Percentiles rank a stretch among this genome's conserved stretches.
Evolutionary conservation across 2,113 vertebrate genomes (phyloP).

Genomic region (Thalassoma bifasciatum): DNA sequence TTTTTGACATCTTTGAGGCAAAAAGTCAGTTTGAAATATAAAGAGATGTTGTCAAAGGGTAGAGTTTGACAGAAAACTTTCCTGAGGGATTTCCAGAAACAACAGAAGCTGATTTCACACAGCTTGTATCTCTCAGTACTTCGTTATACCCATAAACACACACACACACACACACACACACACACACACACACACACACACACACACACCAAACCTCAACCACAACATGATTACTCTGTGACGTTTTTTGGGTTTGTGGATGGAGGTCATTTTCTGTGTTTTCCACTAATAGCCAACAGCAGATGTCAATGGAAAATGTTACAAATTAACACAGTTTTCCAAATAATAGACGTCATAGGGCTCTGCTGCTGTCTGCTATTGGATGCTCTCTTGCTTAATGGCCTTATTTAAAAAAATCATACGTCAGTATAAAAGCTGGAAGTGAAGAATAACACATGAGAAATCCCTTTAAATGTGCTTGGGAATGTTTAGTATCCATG

Average conservation of each 20-base stretch:
- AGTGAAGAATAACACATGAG: background rate
- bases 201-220: conserved; percentile 29
- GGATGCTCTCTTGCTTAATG: conserved; percentile 4
- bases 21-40: background rate
- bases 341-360: background rate
- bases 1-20: background rate
- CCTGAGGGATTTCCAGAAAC: conserved; percentile 19
- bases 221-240: conserved; percentile 48
- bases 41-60: background rate
- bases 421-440: background rate
- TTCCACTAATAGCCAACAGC: conserved; percentile 33
- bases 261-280: conserved; percentile 26
- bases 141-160: conserved; percentile 38
- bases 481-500: background rate
- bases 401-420: background rate
- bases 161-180: conserved; percentile 16
- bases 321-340: conserved; percentile 14
- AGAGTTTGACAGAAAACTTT: conserved; percentile 6
- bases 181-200: conserved; percentile 14
- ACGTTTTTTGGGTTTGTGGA: conserved; percentile 43
- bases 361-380: background rate
- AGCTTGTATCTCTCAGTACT: conserved; percentile 30
- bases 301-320: conserved; percentile 48
- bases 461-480: background rate
- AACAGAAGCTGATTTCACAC: conserved; percentile 32